Percentiles rank a stretch among this genome's conserved stretches.
Evolutionary conservation across 1,140 invertebrate species (phyloP).

Genomic region (Drosophila ohnishii): DNA sequence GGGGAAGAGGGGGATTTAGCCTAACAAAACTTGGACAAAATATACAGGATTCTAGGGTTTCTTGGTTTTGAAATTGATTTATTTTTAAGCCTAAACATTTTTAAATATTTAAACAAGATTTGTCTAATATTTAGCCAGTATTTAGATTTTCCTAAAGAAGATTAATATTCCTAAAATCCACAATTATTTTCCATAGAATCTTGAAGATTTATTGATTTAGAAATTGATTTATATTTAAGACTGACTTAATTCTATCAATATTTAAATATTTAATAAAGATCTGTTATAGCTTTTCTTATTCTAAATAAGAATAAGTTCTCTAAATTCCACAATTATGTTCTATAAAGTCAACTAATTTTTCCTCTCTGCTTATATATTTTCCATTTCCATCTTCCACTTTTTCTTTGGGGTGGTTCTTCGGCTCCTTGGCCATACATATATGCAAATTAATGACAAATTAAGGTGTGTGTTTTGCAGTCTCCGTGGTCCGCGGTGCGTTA

Average conservation of each 20-base stretch:
- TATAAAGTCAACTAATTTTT: neutral
- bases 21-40: neutral
- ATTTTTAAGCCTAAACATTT: neutral
- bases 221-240: no score
- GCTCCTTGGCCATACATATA: slow-evolving; percentile 42
- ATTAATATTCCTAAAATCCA: neutral
- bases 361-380: slow-evolving; percentile 7
- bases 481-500: slow-evolving; percentile 56
- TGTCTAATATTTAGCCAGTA: neutral
- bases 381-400: neutral
- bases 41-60: neutral
- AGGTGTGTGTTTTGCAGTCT: slow-evolving; percentile 78
- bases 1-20: neutral
- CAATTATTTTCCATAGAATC: neutral
- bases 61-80: neutral
- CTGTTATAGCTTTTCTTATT: no score
- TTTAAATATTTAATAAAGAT: no score
- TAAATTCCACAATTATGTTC: neutral
- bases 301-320: neutral
- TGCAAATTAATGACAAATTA: slow-evolving; percentile 82
- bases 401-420: slow-evolving; percentile 18
- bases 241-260: no score
- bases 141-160: neutral
- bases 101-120: no score
- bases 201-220: neutral